A percentile compares a stretch with the other conserved stretches of the same genome.
phyloP scores from a whole-genome alignment of 2,113 vertebrate species.

The Aythya baeri region DNA sequence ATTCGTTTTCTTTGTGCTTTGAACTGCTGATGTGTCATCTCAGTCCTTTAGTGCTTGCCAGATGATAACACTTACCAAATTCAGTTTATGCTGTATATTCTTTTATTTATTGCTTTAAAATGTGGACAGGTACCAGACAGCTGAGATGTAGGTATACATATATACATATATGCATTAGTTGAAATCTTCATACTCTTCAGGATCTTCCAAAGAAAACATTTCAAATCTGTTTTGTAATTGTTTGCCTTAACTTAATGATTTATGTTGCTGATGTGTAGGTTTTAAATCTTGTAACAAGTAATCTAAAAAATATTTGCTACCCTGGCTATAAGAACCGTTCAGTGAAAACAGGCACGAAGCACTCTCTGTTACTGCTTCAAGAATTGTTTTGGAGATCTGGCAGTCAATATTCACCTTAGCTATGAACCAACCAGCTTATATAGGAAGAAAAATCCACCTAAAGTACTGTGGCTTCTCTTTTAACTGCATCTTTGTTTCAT shows the following conservation, averaged over 20 bases:
- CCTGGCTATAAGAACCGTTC: not conserved
- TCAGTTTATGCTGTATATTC: not conserved
- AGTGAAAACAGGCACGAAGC: not conserved
- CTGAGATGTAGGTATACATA: not conserved
- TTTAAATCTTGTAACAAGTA: not conserved
- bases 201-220: not conserved
- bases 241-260: not conserved
- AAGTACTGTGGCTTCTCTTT: not conserved
- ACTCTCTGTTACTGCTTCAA: not conserved
- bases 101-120: not conserved
- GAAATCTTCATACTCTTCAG: not conserved
- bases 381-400: not conserved
- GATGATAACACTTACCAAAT: not conserved
- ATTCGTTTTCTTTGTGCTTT: conserved; percentile 40
- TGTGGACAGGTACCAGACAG: not conserved
- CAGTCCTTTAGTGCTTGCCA: not conserved
- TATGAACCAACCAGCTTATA: not conserved
- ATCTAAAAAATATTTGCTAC: not conserved
- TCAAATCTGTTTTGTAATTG: not conserved
- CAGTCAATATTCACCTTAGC: not conserved
- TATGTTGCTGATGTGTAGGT: not conserved
- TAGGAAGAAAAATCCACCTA: not conserved
- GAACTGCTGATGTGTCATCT: conserved; percentile 23
- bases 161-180: not conserved
- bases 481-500: not conserved